These are phyloP conservation scores for Ditylenchus weischeri DNA, from an alignment of 2,888 invertebrate species.

Conservation along the genomic window DNA sequence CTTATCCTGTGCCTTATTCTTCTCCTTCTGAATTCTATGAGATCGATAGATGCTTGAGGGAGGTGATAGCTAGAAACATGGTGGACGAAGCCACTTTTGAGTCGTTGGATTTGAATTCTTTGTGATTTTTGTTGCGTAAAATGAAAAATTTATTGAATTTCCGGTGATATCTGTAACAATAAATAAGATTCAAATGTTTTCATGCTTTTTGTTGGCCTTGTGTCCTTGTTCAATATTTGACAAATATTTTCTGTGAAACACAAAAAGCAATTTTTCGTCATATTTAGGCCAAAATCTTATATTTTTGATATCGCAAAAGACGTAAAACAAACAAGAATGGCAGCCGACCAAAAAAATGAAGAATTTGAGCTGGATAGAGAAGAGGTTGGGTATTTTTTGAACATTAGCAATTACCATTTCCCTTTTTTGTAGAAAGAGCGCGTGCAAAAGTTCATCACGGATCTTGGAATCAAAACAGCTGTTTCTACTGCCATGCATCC, in stretches of 20 bases:
- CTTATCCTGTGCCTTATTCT: constrained; percentile 3
- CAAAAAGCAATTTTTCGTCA: too few relatives aligned
- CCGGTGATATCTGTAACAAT: too few relatives aligned
- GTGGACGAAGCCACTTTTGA: constrained; percentile 4
- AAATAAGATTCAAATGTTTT: too few relatives aligned
- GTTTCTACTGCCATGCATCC: constrained; percentile 45
- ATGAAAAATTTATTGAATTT: background rate
- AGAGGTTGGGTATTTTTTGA: background rate
- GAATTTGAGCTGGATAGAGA: background rate
- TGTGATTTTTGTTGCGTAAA: background rate
- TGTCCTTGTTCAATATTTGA: too few relatives aligned
- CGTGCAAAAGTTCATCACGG: constrained; percentile 32
- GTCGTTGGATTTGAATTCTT: background rate
- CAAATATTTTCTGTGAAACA: too few relatives aligned
- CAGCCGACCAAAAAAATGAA: constrained; percentile 3
- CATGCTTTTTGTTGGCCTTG: too few relatives aligned
- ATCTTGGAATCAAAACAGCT: constrained; percentile 27
- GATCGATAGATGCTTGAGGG: constrained; percentile 38
- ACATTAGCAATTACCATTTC: too few relatives aligned
- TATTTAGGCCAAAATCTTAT: too few relatives aligned
- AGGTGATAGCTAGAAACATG: constrained; percentile 22
- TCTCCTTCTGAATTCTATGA: constrained; percentile 34
- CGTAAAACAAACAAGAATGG: too few relatives aligned
- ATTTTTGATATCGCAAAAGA: too few relatives aligned
- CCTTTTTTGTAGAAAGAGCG: constrained; percentile 4